Evolutionary conservation across 2,113 vertebrate genomes (phyloP).

Genomic region (Kryptolebias marmoratus): DNA sequence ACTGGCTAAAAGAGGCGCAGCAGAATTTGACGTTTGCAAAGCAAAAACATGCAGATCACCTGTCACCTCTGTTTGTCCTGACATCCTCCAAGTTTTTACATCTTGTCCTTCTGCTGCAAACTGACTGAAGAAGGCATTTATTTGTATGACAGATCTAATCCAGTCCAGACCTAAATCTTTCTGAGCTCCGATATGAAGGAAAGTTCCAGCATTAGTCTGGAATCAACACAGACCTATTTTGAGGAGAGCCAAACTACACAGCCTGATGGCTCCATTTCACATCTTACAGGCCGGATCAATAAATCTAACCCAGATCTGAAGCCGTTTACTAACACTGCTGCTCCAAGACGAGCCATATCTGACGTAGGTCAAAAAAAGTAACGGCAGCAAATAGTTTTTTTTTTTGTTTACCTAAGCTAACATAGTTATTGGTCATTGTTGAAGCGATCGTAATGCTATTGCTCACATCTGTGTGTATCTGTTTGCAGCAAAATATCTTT

Average conservation of each 20-base stretch:
- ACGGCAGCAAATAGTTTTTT: too few species aligned
- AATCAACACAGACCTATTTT: conserved; percentile 14
- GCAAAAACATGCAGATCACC: neutral
- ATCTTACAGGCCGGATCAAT: neutral
- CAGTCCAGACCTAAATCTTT: conserved; percentile 32
- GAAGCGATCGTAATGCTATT: too few species aligned
- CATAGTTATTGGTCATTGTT: too few species aligned
- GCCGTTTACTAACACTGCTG: neutral
- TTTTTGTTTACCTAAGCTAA: too few species aligned
- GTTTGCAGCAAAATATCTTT: too few species aligned
- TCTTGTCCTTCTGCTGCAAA: neutral
- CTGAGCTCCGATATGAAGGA: conserved; percentile 29
- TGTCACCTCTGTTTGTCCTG: neutral
- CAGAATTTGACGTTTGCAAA: neutral
- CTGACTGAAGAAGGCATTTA: conserved; percentile 3
- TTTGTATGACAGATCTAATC: conserved; percentile 33
- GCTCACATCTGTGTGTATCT: too few species aligned
- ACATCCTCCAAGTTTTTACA: conserved; percentile 4
- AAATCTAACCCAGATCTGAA: conserved; percentile 2
- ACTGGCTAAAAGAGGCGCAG: conserved; percentile 11
- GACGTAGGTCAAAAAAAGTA: neutral
- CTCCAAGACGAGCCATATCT: neutral
- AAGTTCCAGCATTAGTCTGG: conserved; percentile 30
- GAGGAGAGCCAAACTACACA: conserved; percentile 22
- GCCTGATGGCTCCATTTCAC: conserved; percentile 10